Evolutionary conservation across 2,888 invertebrate genomes (phyloP), one percentile per base, ranked within the genome.

Genomic region (Itoplectis maculator): DNA sequence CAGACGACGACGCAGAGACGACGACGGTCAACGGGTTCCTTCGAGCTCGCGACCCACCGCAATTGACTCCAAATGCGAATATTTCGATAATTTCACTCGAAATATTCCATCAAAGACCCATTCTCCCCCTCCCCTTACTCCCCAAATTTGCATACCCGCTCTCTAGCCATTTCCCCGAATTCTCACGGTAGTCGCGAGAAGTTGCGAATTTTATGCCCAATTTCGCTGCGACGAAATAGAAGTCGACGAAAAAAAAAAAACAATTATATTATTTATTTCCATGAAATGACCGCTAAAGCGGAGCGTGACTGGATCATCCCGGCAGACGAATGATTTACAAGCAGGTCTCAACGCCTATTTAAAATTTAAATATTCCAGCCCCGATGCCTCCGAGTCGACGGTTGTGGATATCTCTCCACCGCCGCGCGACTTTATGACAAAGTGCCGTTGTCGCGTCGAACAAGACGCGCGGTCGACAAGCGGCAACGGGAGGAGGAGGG

Each of bases 381-480:
- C 78, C 82, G 84, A 84, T 81, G 82, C 82, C 82, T 76, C 84
- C n/a, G n/a, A 73, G 51, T 37, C 42, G 68, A 56, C 72, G 72
- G n/a, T 66, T 40, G 23, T 76, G 82, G 83, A 80, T 79, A 47
- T 29, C 29, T 29, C n/a, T n/a, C n/a, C n/a, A n/a, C n/a, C n/a
- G n/a, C n/a, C n/a, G 5, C 83, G 86, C 79, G 84, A 84, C 85
- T 84, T 88, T 88, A 88, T 88, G 89, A 89, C 87, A 84, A 88
- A 89, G 87, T 88, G 86, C 84, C 81, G 88, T 87, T 88, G 88
- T 88, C 87, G 81, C 81, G 54, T 79, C 83, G 86, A 86, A 86
- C 87, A 77, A 83, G 85, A 86, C 84, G 84, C 83, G 79, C 78
- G n/a, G n/a, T 54, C 81, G 82, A 85, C 84, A 23, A n/a, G n/a